These are phyloP conservation scores for Aptenodytes forsteri DNA, from an alignment of 2,113 vertebrate genomes.

Conservation along the genomic window DNA sequence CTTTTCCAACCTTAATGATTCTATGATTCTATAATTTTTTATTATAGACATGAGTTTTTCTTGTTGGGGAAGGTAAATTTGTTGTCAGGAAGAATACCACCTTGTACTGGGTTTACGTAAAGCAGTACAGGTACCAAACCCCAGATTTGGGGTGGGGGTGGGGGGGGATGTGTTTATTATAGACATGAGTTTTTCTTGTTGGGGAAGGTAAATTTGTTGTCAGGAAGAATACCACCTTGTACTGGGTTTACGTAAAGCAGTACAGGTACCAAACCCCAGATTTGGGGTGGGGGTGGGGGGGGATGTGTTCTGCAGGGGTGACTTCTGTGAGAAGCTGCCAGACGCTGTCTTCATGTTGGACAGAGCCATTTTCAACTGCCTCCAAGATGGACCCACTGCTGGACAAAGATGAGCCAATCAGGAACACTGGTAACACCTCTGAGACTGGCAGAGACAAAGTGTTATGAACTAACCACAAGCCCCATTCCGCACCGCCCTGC, in stretches of 20 bases:
- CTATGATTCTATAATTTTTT: not conserved
- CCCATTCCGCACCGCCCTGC: accelerated
- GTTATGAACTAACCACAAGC: not conserved
- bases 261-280: not conserved
- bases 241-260: not conserved
- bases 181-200: not conserved
- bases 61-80: not conserved
- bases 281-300: not conserved
- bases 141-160: not conserved
- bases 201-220: not conserved
- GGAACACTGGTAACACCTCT: not conserved
- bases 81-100: not conserved
- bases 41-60: not conserved
- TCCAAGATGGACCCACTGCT: not conserved
- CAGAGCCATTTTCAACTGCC: not conserved
- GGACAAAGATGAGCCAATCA: not conserved
- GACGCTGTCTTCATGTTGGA: not conserved
- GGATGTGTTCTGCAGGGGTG: not conserved
- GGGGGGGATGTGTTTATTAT: not conserved
- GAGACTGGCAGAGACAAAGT: not conserved
- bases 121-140: not conserved
- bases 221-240: not conserved
- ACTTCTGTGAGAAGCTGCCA: not conserved
- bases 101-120: not conserved
- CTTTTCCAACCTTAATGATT: no score